Conservation (phyloP, 2,113 vertebrate genomes). For the Pardalotus punctatus region DNA sequence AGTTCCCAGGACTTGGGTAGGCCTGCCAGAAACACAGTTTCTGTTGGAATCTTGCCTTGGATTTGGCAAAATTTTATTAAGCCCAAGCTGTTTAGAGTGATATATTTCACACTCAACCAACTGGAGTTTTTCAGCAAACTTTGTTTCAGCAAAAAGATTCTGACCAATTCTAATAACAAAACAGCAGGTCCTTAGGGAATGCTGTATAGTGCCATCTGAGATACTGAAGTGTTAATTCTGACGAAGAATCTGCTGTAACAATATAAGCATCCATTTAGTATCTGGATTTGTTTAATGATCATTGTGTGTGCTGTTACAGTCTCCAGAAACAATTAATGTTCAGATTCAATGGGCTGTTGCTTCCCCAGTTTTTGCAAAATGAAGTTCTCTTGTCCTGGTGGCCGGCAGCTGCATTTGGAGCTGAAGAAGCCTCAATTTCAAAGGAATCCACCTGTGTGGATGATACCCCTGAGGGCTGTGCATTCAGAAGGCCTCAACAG, state of each 20-base stretch:
- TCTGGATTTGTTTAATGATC: neutral
- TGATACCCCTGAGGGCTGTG: neutral
- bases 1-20: conserved; percentile 32
- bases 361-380: neutral
- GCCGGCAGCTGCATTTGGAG: neutral
- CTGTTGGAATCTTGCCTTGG: conserved; percentile 27
- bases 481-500: neutral
- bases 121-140: conserved; percentile 6
- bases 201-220: neutral
- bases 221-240: neutral
- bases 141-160: neutral
- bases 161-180: neutral
- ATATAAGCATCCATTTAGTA: neutral
- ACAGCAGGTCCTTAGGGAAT: neutral
- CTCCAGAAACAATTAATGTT: neutral
- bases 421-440: neutral
- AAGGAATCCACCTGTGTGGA: neutral
- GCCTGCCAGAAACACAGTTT: conserved; percentile 28
- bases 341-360: neutral
- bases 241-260: neutral
- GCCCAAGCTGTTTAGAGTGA: conserved; percentile 27
- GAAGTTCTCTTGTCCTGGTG: neutral
- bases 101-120: conserved; percentile 26
- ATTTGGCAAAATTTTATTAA: conserved; percentile 22
- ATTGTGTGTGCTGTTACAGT: neutral